Evolutionary conservation across 1,140 invertebrate species (phyloP).

Genomic region (Drosophila equinoxialis): DNA sequence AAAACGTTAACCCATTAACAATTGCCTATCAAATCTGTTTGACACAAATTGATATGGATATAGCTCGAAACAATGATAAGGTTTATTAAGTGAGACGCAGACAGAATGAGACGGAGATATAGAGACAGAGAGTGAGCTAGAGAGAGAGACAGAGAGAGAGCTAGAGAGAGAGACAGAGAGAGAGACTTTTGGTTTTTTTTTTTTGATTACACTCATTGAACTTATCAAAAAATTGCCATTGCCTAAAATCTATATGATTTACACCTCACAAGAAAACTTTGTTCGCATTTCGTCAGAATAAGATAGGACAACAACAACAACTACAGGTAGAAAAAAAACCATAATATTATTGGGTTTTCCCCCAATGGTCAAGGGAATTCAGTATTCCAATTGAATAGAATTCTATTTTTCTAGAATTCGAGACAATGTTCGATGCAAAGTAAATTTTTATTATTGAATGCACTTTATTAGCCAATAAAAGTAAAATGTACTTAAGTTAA

Average conservation of each 20-base stretch:
- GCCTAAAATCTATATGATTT: not conserved
- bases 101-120: conserved; percentile 27
- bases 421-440: too few species aligned
- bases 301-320: not conserved
- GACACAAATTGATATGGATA: conserved; percentile 45
- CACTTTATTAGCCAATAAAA: too few species aligned
- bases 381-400: too few species aligned
- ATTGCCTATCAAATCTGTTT: conserved; percentile 47
- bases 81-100: conserved; percentile 12
- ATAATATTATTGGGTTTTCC: not conserved
- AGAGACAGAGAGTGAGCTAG: conserved; percentile 3
- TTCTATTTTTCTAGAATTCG: too few species aligned
- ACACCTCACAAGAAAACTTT: not conserved
- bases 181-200: conserved; percentile 14
- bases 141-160: too few species aligned
- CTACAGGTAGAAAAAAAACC: not conserved
- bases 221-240: conserved; percentile 31
- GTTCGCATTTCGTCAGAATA: not conserved
- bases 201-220: conserved; percentile 33
- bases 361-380: too few species aligned
- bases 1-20: conserved; percentile 7
- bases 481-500: too few species aligned
- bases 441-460: too few species aligned
- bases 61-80: not conserved
- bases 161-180: too few species aligned